Base-by-base conservation (phyloP, 2,113 vertebrate genomes). In the Quiscalus mexicanus region DNA sequence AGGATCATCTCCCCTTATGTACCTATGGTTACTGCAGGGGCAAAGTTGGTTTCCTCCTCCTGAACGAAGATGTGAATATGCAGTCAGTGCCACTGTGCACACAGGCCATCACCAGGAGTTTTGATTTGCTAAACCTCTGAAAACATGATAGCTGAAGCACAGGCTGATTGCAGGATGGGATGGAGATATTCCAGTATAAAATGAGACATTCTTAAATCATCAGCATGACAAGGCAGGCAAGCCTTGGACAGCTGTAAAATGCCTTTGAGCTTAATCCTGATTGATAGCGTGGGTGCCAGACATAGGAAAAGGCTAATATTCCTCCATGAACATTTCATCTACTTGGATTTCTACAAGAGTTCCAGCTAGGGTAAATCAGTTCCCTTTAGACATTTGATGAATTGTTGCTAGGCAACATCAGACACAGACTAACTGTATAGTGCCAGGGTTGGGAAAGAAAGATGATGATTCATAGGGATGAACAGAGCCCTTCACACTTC, bases 351-450 rank as follows among this genome's bases (percentile, higher is more conserved):
- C 84, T 87, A 47, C 37, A 58, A 4, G 23, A 95, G n/a, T 82
- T 45, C n/a, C 53, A 73, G 76, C 81, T 70, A 69, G 49, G 70
- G 85, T 84, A 92, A 81, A 89, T 81, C 71, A 63, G 47, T 27
- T 95, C 65, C 41, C 60, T 84, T 91, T n/a, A 92, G 64, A 78
- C 39, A 87, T 87, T 23, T 71, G 44, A 89, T 75, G 47, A 95
- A 92, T 87, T 81, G 86, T 85, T 90, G 75, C 68, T 81, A 92
- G 42, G 89, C 86, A 84, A 92, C 60, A 81, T 56, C 89, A 95
- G 73, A 90, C 50, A 77, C 39, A 84, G 80, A 88, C 52, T 78
- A 91, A 83, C 79, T 81, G 79, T 74, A 75, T 9, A 89, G 84
- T 65, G 62, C 69, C 75, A 58, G 41, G 69, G 56, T 10, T 78